Percentiles rank a stretch among this genome's conserved stretches.
Evolutionary conservation across 2,888 invertebrate species (phyloP).

Genomic region (Caenorhabditis parvicauda): DNA sequence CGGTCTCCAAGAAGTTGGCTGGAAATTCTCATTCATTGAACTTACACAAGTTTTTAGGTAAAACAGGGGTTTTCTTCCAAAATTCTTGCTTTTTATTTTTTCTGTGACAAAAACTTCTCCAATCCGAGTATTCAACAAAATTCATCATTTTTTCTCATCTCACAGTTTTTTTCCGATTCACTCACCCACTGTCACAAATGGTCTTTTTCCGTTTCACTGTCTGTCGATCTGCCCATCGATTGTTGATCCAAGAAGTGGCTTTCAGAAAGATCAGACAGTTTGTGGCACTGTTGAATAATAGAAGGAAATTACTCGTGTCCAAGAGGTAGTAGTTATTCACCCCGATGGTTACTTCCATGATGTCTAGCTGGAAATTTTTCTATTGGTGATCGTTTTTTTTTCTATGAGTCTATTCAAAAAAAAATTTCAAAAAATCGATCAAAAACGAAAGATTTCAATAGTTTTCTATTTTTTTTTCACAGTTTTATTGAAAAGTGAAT

Average conservation of each 20-base stretch:
- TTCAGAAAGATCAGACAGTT: conserved; percentile 56
- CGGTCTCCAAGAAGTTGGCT: conserved; percentile 42
- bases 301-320: conserved; percentile 50
- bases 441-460: neutral
- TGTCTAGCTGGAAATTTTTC: conserved; percentile 47
- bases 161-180: too few relatives aligned
- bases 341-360: conserved; percentile 47
- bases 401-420: neutral
- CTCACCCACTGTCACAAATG: conserved; percentile 42
- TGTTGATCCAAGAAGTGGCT: conserved; percentile 47
- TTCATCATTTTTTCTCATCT: too few relatives aligned
- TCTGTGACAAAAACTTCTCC: too few relatives aligned
- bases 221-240: conserved; percentile 40
- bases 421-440: neutral
- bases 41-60: too few relatives aligned
- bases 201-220: conserved; percentile 55
- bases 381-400: conserved; percentile 13
- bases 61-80: too few relatives aligned
- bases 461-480: neutral
- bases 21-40: conserved; percentile 8
- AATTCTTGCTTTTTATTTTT: too few relatives aligned
- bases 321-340: conserved; percentile 28
- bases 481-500: neutral
- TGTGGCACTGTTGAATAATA: conserved; percentile 57
- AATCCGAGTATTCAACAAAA: too few relatives aligned